Percentiles rank a stretch among this genome's conserved stretches.
phyloP scores from a whole-genome alignment of 2,888 invertebrate genomes.

The Dascillus cervinus region DNA sequence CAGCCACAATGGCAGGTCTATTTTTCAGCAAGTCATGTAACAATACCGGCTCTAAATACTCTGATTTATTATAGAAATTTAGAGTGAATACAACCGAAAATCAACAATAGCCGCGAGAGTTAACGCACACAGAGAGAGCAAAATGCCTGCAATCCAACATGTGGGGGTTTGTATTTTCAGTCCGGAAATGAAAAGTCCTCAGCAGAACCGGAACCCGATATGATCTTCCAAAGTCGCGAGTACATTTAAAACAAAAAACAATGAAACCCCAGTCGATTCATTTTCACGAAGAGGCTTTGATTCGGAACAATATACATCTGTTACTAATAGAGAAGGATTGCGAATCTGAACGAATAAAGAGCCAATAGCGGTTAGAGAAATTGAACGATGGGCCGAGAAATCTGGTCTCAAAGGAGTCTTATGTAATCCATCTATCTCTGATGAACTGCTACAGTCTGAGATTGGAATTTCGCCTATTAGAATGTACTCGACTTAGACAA shows the following conservation, averaged over 20 bases:
- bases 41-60: constrained; percentile 31
- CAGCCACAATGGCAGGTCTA: constrained; percentile 3
- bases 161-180: constrained; percentile 25
- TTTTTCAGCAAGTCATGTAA: constrained; percentile 25
- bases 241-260: constrained; percentile 13
- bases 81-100: constrained; percentile 14
- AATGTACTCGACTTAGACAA: constrained; percentile 3
- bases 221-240: constrained; percentile 20
- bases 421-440: constrained; percentile 10
- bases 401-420: constrained; percentile 5
- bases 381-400: constrained; percentile 13
- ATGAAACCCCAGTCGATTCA: constrained; percentile 9
- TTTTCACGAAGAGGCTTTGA: constrained; percentile 8
- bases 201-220: constrained; percentile 25
- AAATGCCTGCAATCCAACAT: constrained; percentile 28
- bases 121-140: constrained; percentile 25
- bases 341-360: constrained; percentile 15
- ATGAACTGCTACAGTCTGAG: constrained; percentile 16
- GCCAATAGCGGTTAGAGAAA: constrained; percentile 9
- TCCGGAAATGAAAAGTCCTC: constrained; percentile 32
- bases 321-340: constrained; percentile 18
- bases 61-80: constrained; percentile 27
- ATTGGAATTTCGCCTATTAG: constrained; percentile 12
- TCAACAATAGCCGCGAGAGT: constrained; percentile 11
- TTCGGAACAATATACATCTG: constrained; percentile 9